Base-by-base conservation (phyloP, 2,113 vertebrate genomes). In the Centropristis striata region DNA sequence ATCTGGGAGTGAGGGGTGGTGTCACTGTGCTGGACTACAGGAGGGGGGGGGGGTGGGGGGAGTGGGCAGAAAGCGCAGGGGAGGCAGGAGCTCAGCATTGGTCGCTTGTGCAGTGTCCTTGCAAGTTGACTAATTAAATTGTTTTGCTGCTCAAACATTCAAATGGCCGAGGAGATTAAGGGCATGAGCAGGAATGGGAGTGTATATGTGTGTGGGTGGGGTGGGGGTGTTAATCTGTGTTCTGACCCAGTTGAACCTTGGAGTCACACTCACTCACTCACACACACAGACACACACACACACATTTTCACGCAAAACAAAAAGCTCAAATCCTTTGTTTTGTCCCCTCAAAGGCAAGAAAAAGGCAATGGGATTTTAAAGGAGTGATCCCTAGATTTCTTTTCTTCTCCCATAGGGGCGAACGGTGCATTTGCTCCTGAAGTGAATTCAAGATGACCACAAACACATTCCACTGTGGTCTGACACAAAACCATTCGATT, bases 91-190 rank as follows among this genome's bases (percentile, higher is more conserved):
- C 64, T 79, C 73, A 92, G 74, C 42, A 68, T 47, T 64, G 75
- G 69, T 87, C 18, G 51, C 78, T 67, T 69, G 65, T 70, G 78
- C 75, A 78, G 92, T 94, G 94, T 91, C 92, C 95, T 94, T 94
- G 92, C 95, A 96, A 96, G 96, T 96, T 95, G 95, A 96, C 95
- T 97, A 98, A 98, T 97, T 96, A 97, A 97, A 97, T 96, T 96
- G 96, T 97, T 97, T 96, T 96, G 77, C 95, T 95, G 95, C 96
- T 96, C 95, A 95, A 97, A 97, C 95, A 96, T 96, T 97, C 96
- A 97, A 96, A 97, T 96, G 94, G 95, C 95, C 94, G 94, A 95
- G 91, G 94, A 97, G 95, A 97, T 97, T 97, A 96, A 96, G 95
- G 95, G 74, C 42, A 83, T 65, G 79, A 85, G 80, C 55, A 39